phyloP scores from a whole-genome alignment of 2,888 invertebrate species.

The Acanthosepion lycidas region DNA sequence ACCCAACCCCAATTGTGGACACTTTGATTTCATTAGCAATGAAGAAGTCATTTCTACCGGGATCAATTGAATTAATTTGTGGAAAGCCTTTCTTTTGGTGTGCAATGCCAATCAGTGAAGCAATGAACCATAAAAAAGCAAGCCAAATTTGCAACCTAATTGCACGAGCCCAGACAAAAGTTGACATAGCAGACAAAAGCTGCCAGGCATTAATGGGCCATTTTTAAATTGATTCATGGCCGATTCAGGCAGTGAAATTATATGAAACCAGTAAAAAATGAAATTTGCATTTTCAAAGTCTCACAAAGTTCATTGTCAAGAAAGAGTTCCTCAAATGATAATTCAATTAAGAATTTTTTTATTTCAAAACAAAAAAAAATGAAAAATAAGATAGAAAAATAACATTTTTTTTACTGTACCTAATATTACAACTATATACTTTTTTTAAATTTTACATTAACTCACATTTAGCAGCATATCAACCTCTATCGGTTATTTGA shows the following conservation, averaged over 20 bases:
- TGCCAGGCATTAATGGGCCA: not conserved
- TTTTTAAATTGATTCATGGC: not conserved
- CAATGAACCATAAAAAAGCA: not conserved
- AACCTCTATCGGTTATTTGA: no score
- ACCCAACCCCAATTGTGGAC: not conserved
- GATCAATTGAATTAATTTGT: conserved; percentile 11
- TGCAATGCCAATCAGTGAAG: not conserved
- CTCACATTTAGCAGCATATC: no score
- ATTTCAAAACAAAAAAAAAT: not conserved
- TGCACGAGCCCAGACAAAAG: not conserved
- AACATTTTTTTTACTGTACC: not conserved
- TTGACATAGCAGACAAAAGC: not conserved
- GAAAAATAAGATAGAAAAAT: not conserved
- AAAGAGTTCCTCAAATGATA: not conserved
- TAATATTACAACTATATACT: not conserved
- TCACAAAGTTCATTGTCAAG: conserved; percentile 16
- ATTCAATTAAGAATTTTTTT: not conserved
- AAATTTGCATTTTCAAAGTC: not conserved
- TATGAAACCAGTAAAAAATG: not conserved
- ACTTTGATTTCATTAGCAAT: conserved; percentile 17
- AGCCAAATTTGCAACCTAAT: not conserved
- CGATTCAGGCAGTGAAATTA: not conserved
- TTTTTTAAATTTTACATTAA: not conserved
- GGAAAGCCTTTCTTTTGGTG: not conserved
- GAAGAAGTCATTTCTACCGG: not conserved